Conservation (phyloP, 2,797 vertebrate genomes). For the Scolopax rusticola region DNA sequence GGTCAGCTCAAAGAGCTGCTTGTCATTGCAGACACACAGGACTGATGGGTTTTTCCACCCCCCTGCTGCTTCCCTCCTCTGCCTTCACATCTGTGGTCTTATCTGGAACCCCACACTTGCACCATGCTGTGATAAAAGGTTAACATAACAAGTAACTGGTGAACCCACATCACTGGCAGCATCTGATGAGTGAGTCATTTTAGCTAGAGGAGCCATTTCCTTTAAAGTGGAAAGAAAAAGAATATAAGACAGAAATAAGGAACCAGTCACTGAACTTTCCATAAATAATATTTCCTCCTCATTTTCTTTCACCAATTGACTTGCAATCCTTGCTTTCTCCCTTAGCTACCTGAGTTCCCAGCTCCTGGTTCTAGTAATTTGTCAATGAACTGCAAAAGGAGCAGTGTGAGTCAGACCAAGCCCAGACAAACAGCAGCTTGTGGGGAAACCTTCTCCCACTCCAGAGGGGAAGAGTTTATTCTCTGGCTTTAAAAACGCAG, state of each 20-base stretch:
- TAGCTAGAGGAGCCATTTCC: constrained; percentile 10
- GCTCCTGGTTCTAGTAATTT: constrained; percentile 54
- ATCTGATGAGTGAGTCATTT: constrained; percentile 7
- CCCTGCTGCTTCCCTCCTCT: not conserved
- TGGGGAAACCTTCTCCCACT: constrained; percentile 42
- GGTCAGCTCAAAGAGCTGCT: not conserved
- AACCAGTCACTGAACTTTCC: constrained; percentile 31
- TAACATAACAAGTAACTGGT: not conserved
- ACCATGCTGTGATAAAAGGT: constrained; percentile 45
- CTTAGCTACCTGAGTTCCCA: not conserved
- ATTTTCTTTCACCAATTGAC: not conserved
- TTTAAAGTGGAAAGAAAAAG: constrained; percentile 35
- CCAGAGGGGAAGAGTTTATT: constrained; percentile 65
- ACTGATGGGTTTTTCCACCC: not conserved
- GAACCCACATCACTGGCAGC: not conserved
- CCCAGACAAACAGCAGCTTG: constrained; percentile 70
- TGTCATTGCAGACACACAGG: not conserved
- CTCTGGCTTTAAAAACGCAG: constrained; percentile 68
- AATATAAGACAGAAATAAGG: constrained; percentile 30
- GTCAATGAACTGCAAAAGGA: constrained; percentile 46
- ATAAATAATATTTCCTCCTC: constrained; percentile 42
- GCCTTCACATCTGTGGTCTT: not conserved
- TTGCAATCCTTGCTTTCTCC: not conserved
- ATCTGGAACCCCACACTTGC: not conserved
- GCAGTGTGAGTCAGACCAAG: constrained; percentile 58